A percentile compares a stretch with the other conserved stretches of the same genome.
Evolutionary conservation across 2,888 invertebrate species (phyloP).

Genomic region (Dicycla oo): DNA sequence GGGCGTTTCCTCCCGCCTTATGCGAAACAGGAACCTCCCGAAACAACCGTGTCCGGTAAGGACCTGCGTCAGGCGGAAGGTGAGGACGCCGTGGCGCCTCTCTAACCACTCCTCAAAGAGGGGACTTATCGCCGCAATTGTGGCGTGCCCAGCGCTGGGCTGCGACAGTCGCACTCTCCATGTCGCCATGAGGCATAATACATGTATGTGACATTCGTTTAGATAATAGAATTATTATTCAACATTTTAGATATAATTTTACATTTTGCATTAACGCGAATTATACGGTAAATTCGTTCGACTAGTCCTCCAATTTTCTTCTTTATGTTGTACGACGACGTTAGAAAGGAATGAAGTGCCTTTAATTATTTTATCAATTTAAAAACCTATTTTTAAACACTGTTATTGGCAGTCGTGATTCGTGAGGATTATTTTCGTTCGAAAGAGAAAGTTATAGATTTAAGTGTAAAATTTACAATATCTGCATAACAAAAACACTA

Average conservation of each 20-base stretch:
- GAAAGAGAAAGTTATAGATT: too few relatives aligned
- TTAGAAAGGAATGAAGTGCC: background rate
- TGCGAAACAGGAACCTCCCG: too few relatives aligned
- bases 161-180: too few relatives aligned
- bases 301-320: slow-evolving; percentile 2
- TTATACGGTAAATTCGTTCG: slow-evolving; percentile 6
- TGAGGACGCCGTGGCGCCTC: too few relatives aligned
- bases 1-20: too few relatives aligned
- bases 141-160: too few relatives aligned
- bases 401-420: background rate
- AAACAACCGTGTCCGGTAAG: too few relatives aligned
- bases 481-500: background rate
- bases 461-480: slow-evolving; percentile 14
- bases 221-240: slow-evolving; percentile 16
- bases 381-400: background rate
- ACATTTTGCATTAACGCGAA: slow-evolving; percentile 9
- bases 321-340: background rate
- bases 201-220: slow-evolving; percentile 35
- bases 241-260: slow-evolving; percentile 10
- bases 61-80: too few relatives aligned
- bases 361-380: background rate
- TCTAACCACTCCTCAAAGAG: too few relatives aligned
- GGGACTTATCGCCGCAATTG: too few relatives aligned
- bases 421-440: background rate
- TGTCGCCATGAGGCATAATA: too few relatives aligned